Evolutionary conservation across 2,888 invertebrate species (phyloP), one percentile per base, ranked within the genome.

Genomic region (Catocala fraxini): DNA sequence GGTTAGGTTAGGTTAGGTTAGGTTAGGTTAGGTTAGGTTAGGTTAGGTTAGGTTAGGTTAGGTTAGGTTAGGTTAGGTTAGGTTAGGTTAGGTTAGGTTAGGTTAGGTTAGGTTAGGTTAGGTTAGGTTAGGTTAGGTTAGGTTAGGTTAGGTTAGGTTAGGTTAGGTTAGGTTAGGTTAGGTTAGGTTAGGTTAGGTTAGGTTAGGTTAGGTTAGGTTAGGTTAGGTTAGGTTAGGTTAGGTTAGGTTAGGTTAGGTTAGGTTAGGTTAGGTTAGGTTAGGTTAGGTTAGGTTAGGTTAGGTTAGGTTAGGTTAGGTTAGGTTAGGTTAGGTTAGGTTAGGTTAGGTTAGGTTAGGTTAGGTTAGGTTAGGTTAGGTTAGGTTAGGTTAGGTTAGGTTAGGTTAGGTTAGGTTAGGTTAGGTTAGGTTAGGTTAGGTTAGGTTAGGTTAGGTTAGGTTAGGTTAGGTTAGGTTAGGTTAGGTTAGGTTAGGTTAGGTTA

Each of bases 381-480:
- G 72, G 75, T 73, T 77, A 72, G 75, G 76, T 74, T 78, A 73
- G 75, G 73, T 77, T 78, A 66, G 72, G 73, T 73, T 78, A 65
- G 73, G 75, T 71, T 77, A 70, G 73, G 75, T 73, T 75, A 70
- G 73, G 75, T 73, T 75, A 68, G 73, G 76, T 77, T 75, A 70
- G 77, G 79, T 80, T 75, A 68, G 71, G 68, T 67, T 74, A 70
- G 75, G 73, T 78, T 76, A 72, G 78, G 75, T 77, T 72, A 74
- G 70, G 71, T 71, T 61, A 61, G 68, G 71, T 75, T 58, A 54
- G 70, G 76, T 79, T 79, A 72, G 79, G 79, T 79, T 77, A 70
- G 79, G 79, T 80, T 74, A 76, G 79, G 79, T 79, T 71, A 66
- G 79, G 79, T 80, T 78, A 73, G 77, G 80, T 80, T 78, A 73